These are phyloP conservation scores for Pseudocheirus occidentalis DNA, from an alignment of 2,797 vertebrate species.

Conservation along the genomic window DNA sequence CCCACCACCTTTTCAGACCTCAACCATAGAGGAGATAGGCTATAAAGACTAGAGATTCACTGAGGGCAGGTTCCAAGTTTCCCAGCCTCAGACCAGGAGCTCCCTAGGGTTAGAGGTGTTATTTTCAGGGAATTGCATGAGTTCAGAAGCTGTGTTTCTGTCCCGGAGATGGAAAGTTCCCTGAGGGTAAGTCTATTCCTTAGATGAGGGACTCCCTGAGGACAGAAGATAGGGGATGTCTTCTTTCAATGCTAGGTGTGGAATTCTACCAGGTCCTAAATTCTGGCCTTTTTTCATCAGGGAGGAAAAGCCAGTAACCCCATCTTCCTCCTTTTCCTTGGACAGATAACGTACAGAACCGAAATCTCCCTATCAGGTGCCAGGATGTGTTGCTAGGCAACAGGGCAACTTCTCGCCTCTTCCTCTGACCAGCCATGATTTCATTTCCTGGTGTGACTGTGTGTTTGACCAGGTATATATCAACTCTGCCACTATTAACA, in stretches of 20 bases:
- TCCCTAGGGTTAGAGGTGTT: neutral
- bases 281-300: neutral
- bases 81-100: neutral
- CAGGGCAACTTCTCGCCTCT: neutral
- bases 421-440: neutral
- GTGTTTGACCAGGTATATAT: neutral
- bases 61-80: neutral
- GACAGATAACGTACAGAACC: neutral
- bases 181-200: neutral
- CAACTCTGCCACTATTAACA: neutral
- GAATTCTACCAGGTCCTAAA: neutral
- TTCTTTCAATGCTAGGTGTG: neutral
- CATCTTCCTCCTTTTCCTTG: neutral
- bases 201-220: neutral
- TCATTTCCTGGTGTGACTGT: neutral
- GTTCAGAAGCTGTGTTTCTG: neutral
- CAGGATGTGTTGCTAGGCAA: conserved; percentile 66
- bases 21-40: neutral
- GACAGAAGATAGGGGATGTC: neutral
- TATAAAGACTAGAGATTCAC: neutral
- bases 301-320: neutral
- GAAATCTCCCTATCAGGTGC: neutral
- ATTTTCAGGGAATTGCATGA: neutral
- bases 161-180: neutral
- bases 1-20: neutral